Evolutionary conservation across 2,113 vertebrate species (phyloP).

Genomic region (Tympanuchus pallidicinctus): DNA sequence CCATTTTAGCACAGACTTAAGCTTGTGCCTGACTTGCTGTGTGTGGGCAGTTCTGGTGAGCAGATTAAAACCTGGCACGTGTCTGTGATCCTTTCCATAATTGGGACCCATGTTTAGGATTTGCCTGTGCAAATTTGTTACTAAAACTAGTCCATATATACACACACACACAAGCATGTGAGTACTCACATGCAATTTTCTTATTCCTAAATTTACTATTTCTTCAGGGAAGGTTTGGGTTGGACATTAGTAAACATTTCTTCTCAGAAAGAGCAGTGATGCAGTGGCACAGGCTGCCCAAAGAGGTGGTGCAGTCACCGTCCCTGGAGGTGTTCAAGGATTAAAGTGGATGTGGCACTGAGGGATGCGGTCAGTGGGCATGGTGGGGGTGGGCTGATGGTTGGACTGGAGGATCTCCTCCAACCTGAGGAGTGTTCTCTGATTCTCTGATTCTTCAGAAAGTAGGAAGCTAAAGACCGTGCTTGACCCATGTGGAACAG

Average conservation of each 20-base stretch:
- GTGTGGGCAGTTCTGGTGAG: not conserved
- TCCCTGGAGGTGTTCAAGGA: too few relatives aligned
- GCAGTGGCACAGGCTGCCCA: too few relatives aligned
- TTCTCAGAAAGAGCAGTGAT: too few relatives aligned
- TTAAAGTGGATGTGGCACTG: too few relatives aligned
- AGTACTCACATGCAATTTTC: not conserved
- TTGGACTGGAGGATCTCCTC: too few relatives aligned
- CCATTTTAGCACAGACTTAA: slow-evolving; percentile 6
- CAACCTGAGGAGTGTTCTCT: too few relatives aligned
- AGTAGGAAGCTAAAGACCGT: not conserved
- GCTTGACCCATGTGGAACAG: not conserved
- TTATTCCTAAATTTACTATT: not conserved
- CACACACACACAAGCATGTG: not conserved
- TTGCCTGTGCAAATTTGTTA: not conserved
- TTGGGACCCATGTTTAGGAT: rapidly evolving
- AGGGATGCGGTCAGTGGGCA: too few relatives aligned
- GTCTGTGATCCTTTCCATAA: not conserved
- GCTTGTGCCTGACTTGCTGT: not conserved
- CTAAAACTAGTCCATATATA: not conserved
- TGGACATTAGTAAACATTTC: too few relatives aligned
- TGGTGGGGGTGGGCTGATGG: too few relatives aligned
- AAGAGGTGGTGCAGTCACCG: too few relatives aligned
- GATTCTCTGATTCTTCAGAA: not conserved
- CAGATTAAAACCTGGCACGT: not conserved
- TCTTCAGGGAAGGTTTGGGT: not conserved